These are phyloP conservation scores for Scleropages formosus DNA, from an alignment of 2,797 vertebrate species.

Conservation along the genomic window DNA sequence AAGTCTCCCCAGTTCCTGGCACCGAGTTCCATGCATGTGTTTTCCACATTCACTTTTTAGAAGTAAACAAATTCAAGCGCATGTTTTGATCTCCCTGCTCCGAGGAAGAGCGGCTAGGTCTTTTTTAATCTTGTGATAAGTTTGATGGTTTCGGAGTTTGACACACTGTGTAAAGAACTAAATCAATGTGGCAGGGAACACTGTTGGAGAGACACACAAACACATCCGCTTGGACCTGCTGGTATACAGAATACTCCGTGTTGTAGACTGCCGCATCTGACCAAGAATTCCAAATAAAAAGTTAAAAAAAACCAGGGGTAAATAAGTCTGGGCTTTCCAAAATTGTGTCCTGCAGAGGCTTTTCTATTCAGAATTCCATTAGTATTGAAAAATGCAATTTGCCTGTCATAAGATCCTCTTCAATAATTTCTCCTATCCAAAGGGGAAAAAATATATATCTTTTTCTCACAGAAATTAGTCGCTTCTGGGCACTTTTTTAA, in stretches of 20 bases:
- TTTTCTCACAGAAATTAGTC: background rate
- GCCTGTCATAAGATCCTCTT: background rate
- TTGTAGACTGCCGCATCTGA: background rate
- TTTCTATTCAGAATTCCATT: no score
- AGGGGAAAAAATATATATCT: background rate
- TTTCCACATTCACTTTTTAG: no score
- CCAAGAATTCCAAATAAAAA: background rate
- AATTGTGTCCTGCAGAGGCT: background rate
- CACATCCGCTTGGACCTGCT: no score
- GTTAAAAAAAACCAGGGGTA: constrained; percentile 4
- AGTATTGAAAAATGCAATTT: background rate
- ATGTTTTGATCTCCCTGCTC: no score
- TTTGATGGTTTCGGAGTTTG: background rate
- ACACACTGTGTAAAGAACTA: background rate
- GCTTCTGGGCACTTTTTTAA: no score
- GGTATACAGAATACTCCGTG: no score
- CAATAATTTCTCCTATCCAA: constrained; percentile 14
- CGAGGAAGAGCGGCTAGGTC: background rate
- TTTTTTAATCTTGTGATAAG: constrained; percentile 10
- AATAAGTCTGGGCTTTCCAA: background rate
- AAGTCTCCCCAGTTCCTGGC: no score
- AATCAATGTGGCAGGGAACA: background rate
- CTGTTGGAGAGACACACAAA: background rate
- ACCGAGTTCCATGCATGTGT: no score
- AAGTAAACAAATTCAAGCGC: no score